These are phyloP conservation scores for Dione juno DNA, from an alignment of 2,888 invertebrate species.

Conservation along the genomic window DNA sequence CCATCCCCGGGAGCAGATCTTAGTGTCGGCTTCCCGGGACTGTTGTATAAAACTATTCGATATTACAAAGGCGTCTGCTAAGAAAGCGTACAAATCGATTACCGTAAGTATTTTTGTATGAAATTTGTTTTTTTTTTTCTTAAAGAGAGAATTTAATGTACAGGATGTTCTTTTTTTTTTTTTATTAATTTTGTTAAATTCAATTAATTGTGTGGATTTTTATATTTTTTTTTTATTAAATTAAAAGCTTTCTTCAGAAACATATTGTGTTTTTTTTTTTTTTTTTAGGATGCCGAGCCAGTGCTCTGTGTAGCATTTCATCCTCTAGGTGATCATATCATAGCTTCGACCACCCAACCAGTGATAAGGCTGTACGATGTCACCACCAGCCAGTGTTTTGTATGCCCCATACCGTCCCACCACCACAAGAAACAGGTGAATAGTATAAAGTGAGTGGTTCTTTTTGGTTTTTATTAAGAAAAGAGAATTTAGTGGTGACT, in stretches of 20 bases:
- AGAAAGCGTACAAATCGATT: constrained; percentile 98
- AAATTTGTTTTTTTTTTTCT: background rate
- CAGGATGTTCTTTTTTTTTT: too few species aligned
- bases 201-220: too few species aligned
- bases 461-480: background rate
- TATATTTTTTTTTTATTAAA: too few species aligned
- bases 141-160: too few species aligned
- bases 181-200: too few species aligned
- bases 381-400: constrained; percentile 97
- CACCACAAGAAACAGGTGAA: constrained; percentile 92
- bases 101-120: constrained; percentile 82
- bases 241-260: too few species aligned
- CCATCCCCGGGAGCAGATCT: constrained; percentile 96
- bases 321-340: constrained; percentile 96
- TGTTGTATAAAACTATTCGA: constrained; percentile 98
- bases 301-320: constrained; percentile 96
- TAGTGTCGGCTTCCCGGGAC: constrained; percentile 97
- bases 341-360: constrained; percentile 96
- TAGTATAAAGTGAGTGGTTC: constrained; percentile 85
- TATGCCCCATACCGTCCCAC: constrained; percentile 93
- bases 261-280: background rate
- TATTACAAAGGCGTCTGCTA: constrained; percentile 98
- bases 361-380: constrained; percentile 96
- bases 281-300: constrained; percentile 92
- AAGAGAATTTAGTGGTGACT: background rate